Evolutionary conservation across 2,113 vertebrate genomes (phyloP).

Genomic region (Orientallactaga bullata): DNA sequence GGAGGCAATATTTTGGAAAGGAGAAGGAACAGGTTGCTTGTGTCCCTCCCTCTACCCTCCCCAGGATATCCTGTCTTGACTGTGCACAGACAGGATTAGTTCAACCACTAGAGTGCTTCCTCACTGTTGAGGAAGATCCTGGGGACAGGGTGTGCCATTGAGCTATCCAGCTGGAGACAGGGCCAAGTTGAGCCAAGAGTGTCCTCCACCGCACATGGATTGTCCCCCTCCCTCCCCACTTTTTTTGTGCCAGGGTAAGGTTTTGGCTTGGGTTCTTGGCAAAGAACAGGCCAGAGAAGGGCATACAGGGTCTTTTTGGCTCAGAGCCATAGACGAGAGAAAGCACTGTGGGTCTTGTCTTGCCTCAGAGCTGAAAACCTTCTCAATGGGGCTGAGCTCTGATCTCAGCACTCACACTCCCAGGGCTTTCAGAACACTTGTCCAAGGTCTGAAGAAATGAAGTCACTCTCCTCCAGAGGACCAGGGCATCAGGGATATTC

Average conservation of each 20-base stretch:
- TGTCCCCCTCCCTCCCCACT: background rate
- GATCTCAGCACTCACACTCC: background rate
- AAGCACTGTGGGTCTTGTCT: background rate
- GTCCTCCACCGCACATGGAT: background rate
- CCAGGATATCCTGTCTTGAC: background rate
- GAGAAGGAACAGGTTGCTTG: background rate
- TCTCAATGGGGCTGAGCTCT: background rate
- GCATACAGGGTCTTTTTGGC: background rate
- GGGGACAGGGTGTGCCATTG: accelerated
- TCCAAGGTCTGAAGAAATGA: background rate
- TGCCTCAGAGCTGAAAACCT: background rate
- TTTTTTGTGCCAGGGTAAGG: background rate
- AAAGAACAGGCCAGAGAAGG: background rate
- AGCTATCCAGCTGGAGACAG: background rate
- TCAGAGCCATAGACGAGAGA: background rate
- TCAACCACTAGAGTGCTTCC: background rate
- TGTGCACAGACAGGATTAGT: background rate
- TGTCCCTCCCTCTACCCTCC: background rate
- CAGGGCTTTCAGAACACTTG: background rate
- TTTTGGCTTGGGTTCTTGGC: background rate
- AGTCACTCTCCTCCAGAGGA: background rate
- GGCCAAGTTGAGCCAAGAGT: background rate
- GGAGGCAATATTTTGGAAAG: background rate
- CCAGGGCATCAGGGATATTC: background rate
- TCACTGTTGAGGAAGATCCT: background rate